Evolutionary conservation across 2,113 vertebrate species (phyloP), one percentile per base, ranked within the genome.

Genomic region (Centrocercus urophasianus): DNA sequence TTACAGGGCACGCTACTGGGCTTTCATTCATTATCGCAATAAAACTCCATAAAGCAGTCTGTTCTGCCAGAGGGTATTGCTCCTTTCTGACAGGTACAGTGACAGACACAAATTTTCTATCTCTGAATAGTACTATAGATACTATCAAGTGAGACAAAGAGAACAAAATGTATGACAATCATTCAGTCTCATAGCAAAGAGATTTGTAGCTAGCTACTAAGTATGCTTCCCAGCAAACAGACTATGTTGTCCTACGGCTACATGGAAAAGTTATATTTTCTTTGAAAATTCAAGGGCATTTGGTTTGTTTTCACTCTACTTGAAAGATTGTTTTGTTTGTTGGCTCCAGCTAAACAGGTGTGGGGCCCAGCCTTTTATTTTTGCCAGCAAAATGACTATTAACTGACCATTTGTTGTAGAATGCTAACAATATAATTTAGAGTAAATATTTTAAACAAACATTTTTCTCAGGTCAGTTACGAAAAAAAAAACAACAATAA

Each of bases 151-250:
- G 97, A 98, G 97, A 94, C 83, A 94, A 98, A 98, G 97, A 96
- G 97, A 97, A 97, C 94, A 97, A 96, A 97, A 98, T 97, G 97
- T 97, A 98, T 98, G 97, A 97, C 98, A 98, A 96, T 98, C 94
- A 52, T 96, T 98, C 97, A 97, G 97, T 97, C 96, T 97, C 97
- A 93, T 95, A 97, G 97, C 90, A 95, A 96, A 98, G 97, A 98
- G 97, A 98, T 98, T 98, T 98, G 98, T 96, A 97, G 97, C 97
- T 97, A 67, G 60, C 97, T 97, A 88, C 96, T 97, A 97, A 97
- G 96, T 97, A 97, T 97, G 97, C 92, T 97, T 97, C 97, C 97
- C 98, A 98, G 97, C 98, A 98, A 98, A 98, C 98, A 98, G 98
- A 97, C 98, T 97, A 82, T 96, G 97, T 96, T 98, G 97, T 98